phyloP scores from a whole-genome alignment of 2,113 vertebrate species.

The Oxyura jamaicensis region DNA sequence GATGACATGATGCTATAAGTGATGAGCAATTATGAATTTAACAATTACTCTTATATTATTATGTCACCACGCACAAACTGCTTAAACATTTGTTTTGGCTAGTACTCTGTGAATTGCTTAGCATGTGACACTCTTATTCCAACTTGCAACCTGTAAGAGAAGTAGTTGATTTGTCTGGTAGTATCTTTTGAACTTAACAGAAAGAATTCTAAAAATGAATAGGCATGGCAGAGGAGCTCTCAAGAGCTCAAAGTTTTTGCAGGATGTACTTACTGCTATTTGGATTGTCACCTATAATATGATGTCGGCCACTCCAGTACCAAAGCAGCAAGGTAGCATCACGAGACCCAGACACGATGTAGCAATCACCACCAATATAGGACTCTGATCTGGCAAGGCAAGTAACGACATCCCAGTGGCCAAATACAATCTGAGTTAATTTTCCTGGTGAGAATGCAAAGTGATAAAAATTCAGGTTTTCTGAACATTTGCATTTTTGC shows the following conservation, averaged over 20 bases:
- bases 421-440: constrained; percentile 97
- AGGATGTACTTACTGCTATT: constrained; percentile 90
- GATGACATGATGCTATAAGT: neutral
- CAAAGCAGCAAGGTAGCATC: constrained; percentile 95
- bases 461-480: neutral
- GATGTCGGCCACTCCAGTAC: constrained; percentile 98
- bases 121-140: neutral
- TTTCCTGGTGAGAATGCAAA: constrained; percentile 81
- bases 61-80: neutral
- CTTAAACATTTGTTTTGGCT: constrained; percentile 5
- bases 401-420: constrained; percentile 98
- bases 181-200: neutral
- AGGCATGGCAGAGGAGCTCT: neutral
- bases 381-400: constrained; percentile 96
- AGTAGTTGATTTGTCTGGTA: neutral
- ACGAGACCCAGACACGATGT: constrained; percentile 95
- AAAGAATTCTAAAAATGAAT: neutral
- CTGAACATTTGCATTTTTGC: neutral
- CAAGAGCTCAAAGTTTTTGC: neutral
- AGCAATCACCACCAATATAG: constrained; percentile 97
- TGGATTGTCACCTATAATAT: constrained; percentile 98
- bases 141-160: neutral
- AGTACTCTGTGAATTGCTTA: neutral
- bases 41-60: neutral
- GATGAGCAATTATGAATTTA: constrained; percentile 17